Conservation (phyloP, 1,140 invertebrate genomes). For the Drosophila dunni region DNA sequence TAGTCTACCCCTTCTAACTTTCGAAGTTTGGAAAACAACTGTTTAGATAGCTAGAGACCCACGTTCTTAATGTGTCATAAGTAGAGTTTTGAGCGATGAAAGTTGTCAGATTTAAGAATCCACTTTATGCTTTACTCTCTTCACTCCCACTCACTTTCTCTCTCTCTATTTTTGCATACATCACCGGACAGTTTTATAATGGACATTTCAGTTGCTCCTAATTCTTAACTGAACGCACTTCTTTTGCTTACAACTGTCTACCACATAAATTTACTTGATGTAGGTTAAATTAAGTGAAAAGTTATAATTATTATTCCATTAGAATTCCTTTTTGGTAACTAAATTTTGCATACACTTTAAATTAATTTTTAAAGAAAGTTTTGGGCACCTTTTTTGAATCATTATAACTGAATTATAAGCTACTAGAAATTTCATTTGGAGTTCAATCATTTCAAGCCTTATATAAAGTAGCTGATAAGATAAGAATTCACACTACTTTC, state of each 20-base stretch:
- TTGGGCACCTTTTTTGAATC: too few relatives aligned
- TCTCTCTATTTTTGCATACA: conserved; percentile 16
- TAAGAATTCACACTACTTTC: too few relatives aligned
- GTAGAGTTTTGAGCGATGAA: conserved; percentile 35
- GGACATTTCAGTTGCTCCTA: neutral
- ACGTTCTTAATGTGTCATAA: conserved; percentile 54
- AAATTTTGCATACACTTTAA: too few relatives aligned
- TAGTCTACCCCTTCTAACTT: conserved; percentile 18
- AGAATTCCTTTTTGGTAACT: too few relatives aligned
- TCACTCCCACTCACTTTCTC: neutral
- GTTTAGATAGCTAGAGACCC: conserved; percentile 24
- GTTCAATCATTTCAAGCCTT: too few relatives aligned
- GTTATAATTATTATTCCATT: neutral
- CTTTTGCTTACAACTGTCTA: neutral
- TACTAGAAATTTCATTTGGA: too few relatives aligned
- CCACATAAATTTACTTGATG: neutral
- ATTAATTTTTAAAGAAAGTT: too few relatives aligned
- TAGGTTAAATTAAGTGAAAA: neutral
- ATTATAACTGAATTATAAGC: too few relatives aligned
- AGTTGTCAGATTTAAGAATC: conserved; percentile 49
- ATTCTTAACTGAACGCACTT: neutral
- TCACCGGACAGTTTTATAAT: conserved; percentile 14
- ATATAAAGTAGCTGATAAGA: too few relatives aligned
- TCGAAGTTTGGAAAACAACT: conserved; percentile 20
- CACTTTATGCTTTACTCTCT: neutral